Conservation (phyloP, 30 jellyfish, hydroid and myxozoan species). For the Aurelia sp. region DNA sequence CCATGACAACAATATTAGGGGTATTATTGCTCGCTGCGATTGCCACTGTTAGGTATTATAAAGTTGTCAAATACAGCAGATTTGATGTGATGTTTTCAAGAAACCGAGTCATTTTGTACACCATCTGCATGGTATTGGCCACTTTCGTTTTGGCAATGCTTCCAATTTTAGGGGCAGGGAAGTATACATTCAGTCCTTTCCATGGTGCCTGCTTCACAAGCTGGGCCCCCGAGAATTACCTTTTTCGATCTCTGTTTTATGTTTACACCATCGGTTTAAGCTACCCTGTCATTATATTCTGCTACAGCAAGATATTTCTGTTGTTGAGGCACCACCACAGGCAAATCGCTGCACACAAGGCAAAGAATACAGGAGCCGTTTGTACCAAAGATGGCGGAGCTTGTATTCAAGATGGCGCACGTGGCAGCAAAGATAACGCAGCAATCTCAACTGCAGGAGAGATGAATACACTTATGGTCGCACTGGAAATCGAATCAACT, state of each 20-base stretch:
- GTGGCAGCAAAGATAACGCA: no score
- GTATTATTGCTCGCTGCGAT: slow-evolving; percentile 54
- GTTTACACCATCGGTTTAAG: slow-evolving; percentile 43
- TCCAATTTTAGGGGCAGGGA: slow-evolving; percentile 80
- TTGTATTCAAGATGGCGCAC: background rate
- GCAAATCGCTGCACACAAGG: slow-evolving; percentile 1
- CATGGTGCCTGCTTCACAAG: slow-evolving; percentile 88
- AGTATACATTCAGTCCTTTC: slow-evolving; percentile 50
- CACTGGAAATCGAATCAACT: no score
- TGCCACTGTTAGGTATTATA: slow-evolving; percentile 57
- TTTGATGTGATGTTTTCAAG: slow-evolving; percentile 19
- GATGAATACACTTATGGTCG: no score
- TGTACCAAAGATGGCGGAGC: background rate
- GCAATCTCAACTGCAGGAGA: no score
- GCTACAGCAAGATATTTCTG: slow-evolving; percentile 40
- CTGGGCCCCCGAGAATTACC: slow-evolving; percentile 60
- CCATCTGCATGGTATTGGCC: background rate
- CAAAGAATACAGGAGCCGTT: background rate
- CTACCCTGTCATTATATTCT: slow-evolving; percentile 52
- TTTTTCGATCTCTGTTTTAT: slow-evolving; percentile 73
- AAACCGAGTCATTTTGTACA: slow-evolving; percentile 9
- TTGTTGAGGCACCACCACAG: slow-evolving; percentile 47
- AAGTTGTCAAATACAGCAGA: slow-evolving; percentile 20
- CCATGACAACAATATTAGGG: slow-evolving; percentile 39
- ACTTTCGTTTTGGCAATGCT: slow-evolving; percentile 48